Evolutionary conservation across 2,797 vertebrate species (phyloP), one percentile per base, ranked within the genome.

Genomic region (Platyrinchus mystaceus): DNA sequence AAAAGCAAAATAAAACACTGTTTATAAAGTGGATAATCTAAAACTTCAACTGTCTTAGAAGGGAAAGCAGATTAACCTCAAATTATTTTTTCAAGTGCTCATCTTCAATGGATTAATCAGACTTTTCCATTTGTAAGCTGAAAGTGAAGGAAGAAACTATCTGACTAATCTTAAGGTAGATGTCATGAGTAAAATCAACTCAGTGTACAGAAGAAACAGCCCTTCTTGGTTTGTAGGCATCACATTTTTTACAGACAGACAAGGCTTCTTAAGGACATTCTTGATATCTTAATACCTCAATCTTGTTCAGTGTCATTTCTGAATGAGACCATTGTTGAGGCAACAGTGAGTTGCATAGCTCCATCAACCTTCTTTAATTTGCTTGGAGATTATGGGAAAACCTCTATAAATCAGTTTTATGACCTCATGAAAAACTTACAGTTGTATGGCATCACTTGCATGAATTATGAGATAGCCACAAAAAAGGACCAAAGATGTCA

Each of bases 281-380:
- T 75, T 84, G 62, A 43, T 95, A 86, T 95, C 89, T 89, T 94
- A 95, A 93, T 95, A 86, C 82, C 37, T 95, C 94, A 93, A 36
- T 94, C 89, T 95, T 95, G 66, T 93, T 93, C 95, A 75, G 92
- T 95, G 93, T 95, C 94, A 95, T 87, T 95, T 92, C 84, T 97
- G 90, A 97, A 97, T 86, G 90, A 92, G 82, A 93, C 90, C 87
- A 95, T 95, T 92, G 92, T 95, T 92, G 90, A 93, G 87, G 91
- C 79, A 97, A 95, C 90, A 89, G 36, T 95, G 92, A 93, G 87
- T 83, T 93, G 92, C 94, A 94, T 86, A 94, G 87, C 85, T 96
- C 94, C 94, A 96, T 94, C 95, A 96, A 95, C 96, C 94, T 91
- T 88, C 94, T 95, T 96, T 97, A 96, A 96, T 96, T 96, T 94